Base-by-base conservation (phyloP, 2,797 vertebrate species). In the Austrolebias charrua region DNA sequence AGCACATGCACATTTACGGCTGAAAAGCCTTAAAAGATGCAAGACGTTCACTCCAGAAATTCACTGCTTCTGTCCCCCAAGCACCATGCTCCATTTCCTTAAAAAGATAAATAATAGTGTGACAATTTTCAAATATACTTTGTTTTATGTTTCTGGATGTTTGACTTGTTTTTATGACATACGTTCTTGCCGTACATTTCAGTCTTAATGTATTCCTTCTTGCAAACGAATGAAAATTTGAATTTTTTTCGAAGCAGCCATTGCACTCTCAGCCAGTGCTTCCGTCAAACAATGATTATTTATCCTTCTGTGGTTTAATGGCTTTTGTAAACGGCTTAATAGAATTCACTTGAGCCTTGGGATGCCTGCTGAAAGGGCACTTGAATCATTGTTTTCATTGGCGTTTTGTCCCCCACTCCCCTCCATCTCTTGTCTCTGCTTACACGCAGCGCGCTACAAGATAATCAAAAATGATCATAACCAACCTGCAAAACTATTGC, bases 241-340 rank as follows among this genome's bases (percentile, higher is more conserved):
- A 69, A 74, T 10, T 63, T 60, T 79, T 74, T 82, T 74, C 78
- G 67, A 75, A 71, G 63, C 75, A 76, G 16, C 66, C 69, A 6
- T 56, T 58, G 66, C 63, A 81, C 74, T 78, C 58, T 69, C 78
- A 46, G 51, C 54, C 75, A 81, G 55, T 49, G 44, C 45, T 49
- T 63, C 60, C 67, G 73, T 83, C 82, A 74, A 67, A 64, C 73
- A 71, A 76, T 80, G 81, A 81, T 88, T 87, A 87, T 88, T 87
- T 89, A 83, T 79, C 76, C 77, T 60, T 77, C 57, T 78, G 53
- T 65, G 74, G 60, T 86, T 82, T 84, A 85, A 89, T 80, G 66
- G 75, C 71, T 80, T 85, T 79, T 19, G 42, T 82, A 84, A 89
- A 85, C 72, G 29, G 72, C 78, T 75, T 82, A 85, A 84, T 89